A percentile compares a stretch with the other conserved stretches of the same genome.
These are phyloP conservation scores for Parnassius apollo DNA, from an alignment of 2,888 invertebrate species.

Conservation along the genomic window DNA sequence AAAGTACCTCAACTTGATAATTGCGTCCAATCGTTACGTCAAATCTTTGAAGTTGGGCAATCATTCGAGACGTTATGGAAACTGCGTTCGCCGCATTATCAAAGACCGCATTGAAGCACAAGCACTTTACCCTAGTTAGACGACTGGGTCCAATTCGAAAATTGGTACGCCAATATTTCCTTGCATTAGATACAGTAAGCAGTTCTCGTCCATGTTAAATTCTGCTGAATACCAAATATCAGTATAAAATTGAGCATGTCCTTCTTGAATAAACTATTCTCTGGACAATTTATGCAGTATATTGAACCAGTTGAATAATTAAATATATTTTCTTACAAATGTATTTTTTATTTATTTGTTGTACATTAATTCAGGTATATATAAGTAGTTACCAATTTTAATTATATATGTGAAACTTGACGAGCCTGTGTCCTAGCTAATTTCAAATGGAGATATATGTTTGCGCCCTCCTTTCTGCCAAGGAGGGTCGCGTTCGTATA, in stretches of 20 bases:
- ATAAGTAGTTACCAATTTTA: too few species aligned
- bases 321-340: too few species aligned
- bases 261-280: neutral
- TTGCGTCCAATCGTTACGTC: slow-evolving; percentile 3
- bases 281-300: too few species aligned
- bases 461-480: too few species aligned
- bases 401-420: too few species aligned
- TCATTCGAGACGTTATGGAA: slow-evolving; percentile 17
- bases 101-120: slow-evolving; percentile 20
- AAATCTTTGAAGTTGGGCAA: slow-evolving; percentile 17
- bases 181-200: slow-evolving; percentile 5
- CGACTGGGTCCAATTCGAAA: slow-evolving; percentile 15
- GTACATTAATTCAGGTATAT: too few species aligned
- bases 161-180: slow-evolving; percentile 21
- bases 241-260: neutral
- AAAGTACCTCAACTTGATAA: neutral
- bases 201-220: slow-evolving; percentile 6
- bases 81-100: slow-evolving; percentile 14
- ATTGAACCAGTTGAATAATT: too few species aligned
- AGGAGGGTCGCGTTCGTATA: too few species aligned
- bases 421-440: too few species aligned
- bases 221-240: slow-evolving; percentile 2
- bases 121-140: slow-evolving; percentile 16
- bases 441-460: too few species aligned
- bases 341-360: too few species aligned